phyloP scores from a whole-genome alignment of 1,140 invertebrate genomes.

The Antheraea pernyi region DNA sequence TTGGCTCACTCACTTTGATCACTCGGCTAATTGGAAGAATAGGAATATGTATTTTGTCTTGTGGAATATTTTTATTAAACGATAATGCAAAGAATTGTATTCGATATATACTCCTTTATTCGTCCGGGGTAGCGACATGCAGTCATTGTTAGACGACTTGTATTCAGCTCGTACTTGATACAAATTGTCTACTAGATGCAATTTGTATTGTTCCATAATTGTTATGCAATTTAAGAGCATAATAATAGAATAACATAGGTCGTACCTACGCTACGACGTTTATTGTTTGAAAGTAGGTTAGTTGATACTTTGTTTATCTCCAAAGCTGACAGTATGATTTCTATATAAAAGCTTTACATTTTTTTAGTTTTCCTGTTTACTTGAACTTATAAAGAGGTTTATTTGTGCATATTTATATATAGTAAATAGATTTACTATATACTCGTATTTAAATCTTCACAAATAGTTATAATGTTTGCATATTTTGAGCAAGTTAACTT shows the following conservation, averaged over 20 bases:
- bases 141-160: neutral
- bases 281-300: constrained; percentile 1
- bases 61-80: too few relatives aligned
- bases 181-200: neutral
- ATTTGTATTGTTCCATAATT: constrained; percentile 5
- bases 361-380: neutral
- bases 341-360: neutral
- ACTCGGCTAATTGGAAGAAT: too few relatives aligned
- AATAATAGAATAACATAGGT: neutral
- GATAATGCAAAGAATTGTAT: too few relatives aligned
- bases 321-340: neutral
- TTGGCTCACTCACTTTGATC: too few relatives aligned
- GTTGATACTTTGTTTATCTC: neutral
- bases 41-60: too few relatives aligned
- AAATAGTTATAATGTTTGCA: too few relatives aligned
- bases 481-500: too few relatives aligned
- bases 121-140: neutral
- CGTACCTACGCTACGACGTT: neutral
- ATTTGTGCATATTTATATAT: too few relatives aligned
- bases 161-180: neutral
- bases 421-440: too few relatives aligned
- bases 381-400: too few relatives aligned
- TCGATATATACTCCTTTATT: neutral
- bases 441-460: too few relatives aligned
- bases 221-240: neutral